Evolutionary conservation across 2,113 vertebrate species (phyloP).

Genomic region (Hippocampus mohnikei): DNA sequence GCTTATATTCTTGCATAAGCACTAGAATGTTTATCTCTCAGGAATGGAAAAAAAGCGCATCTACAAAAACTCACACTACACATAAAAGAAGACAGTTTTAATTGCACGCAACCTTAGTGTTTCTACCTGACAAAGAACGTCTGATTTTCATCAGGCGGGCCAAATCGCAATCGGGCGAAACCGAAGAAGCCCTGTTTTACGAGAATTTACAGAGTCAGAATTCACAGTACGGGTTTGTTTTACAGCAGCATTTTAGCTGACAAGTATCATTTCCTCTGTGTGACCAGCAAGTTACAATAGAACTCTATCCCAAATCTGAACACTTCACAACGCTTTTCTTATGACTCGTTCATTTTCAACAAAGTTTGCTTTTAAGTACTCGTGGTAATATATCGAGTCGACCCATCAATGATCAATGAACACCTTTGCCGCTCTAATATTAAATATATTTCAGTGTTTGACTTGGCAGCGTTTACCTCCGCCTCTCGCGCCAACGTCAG

Average conservation of each 20-base stretch:
- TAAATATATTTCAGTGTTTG: too few species aligned
- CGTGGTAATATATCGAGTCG: too few species aligned
- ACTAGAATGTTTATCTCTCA: slow-evolving; percentile 28
- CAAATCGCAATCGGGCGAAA: slow-evolving; percentile 7
- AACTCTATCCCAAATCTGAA: too few species aligned
- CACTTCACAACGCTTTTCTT: neutral
- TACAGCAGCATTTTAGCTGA: slow-evolving; percentile 5
- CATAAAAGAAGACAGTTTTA: slow-evolving; percentile 17
- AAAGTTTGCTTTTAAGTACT: neutral
- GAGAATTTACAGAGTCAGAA: slow-evolving; percentile 7
- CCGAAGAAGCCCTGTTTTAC: neutral
- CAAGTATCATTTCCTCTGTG: neutral
- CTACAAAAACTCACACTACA: slow-evolving; percentile 15
- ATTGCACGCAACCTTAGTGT: slow-evolving; percentile 23
- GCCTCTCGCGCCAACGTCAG: too few species aligned
- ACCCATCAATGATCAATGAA: too few species aligned
- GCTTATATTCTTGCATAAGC: slow-evolving; percentile 31
- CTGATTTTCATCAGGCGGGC: slow-evolving; percentile 16
- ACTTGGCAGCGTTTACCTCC: too few species aligned
- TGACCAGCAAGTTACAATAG: neutral
- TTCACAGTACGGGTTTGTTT: slow-evolving; percentile 24
- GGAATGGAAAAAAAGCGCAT: slow-evolving; percentile 43
- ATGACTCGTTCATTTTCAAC: neutral
- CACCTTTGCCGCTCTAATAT: too few species aligned
- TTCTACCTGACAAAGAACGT: slow-evolving; percentile 17